Conservation (phyloP, 1,140 invertebrate genomes). For the Dolichoris vasculosae region DNA sequence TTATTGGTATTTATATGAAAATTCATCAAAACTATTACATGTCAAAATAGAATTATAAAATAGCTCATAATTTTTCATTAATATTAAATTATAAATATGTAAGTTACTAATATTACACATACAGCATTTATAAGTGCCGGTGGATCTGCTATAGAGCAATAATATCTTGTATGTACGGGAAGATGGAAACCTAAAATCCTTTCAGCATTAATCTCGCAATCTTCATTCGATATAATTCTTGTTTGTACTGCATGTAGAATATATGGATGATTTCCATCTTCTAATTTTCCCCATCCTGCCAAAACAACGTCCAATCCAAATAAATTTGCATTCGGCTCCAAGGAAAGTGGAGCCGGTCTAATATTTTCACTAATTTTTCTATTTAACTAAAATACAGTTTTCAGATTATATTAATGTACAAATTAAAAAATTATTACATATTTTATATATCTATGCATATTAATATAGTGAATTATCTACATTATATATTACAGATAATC, state of each 20-base stretch:
- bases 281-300: background rate
- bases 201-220: background rate
- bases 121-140: background rate
- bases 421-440: no score
- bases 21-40: no score
- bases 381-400: background rate
- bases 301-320: background rate
- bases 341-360: background rate
- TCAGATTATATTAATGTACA: no score
- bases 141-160: background rate
- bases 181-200: background rate
- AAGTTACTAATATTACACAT: background rate
- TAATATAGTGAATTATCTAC: no score
- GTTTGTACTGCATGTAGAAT: background rate
- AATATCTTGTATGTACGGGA: background rate
- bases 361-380: background rate
- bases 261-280: background rate
- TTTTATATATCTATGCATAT: no score
- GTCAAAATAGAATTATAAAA: no score
- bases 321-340: background rate
- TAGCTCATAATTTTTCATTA: no score
- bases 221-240: background rate
- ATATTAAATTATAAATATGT: background rate
- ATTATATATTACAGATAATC: no score
- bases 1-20: no score